Evolutionary conservation across 1,140 invertebrate species (phyloP), one percentile per base, ranked within the genome.

Genomic region (Drosophila jambulina): DNA sequence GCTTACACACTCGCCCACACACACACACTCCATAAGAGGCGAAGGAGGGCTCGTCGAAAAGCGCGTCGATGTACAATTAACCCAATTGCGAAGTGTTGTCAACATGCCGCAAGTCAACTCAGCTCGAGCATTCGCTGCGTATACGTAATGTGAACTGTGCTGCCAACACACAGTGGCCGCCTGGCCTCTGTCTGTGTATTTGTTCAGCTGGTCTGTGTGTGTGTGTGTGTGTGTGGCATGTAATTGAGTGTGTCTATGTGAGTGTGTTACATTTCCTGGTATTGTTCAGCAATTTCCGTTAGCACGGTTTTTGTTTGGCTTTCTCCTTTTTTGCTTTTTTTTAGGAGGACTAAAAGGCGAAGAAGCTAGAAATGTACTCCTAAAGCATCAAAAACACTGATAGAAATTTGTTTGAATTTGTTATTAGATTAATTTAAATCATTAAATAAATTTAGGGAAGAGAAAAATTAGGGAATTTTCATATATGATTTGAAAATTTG

Each of bases 31-130:
- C 21, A 13, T 6, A 15, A 6, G 13, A 21, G 42, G 10, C 19
- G 9, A 13, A 12, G 23, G 19, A 36, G 60, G n/a, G 1, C 53
- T 49, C 67, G 69, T 46, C 29, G 56, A 70, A 75, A 70, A 76
- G 77, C 61, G 65, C 81, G 74, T 82, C 84, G 69, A 84, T 78
- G 80, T 78, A 87, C 84, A 87, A 87, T 84, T 87, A 87, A 87
- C 85, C 84, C 84, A 87, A 88, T 87, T 87, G 84, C 80, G 80
- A 87, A 88, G 72, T 78, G 84, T 88, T 87, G 84, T 87, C 84
- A 88, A 86, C 82, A 85, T 80, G 81, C 81, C 71, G 81, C 81
- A 80, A 77, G 59, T 76, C 77, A 86, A 65, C 74, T 78, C 83
- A 79, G 62, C 74, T 82, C 80, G 68, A 56, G 77, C 80, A 62